These are phyloP conservation scores for Babyrousa celebensis DNA, from an alignment of 2,797 vertebrate genomes.

Conservation along the genomic window DNA sequence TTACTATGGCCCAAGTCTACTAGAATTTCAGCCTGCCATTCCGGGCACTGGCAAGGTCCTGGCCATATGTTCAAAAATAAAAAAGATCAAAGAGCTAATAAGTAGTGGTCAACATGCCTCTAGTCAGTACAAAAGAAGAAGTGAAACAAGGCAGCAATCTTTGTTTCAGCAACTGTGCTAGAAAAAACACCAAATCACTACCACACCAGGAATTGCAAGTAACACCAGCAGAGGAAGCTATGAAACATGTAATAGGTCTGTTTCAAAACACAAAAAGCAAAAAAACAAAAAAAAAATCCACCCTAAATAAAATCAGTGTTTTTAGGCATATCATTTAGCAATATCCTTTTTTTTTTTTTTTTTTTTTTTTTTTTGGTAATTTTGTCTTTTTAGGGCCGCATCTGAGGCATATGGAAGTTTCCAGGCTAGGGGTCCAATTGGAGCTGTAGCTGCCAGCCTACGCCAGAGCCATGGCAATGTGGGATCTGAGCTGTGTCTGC, in stretches of 20 bases:
- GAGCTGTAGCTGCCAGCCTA: no score
- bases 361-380: background rate
- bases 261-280: background rate
- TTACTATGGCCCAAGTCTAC: slow-evolving; percentile 51
- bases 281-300: background rate
- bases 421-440: no score
- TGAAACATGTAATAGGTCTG: background rate
- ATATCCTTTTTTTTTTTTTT: slow-evolving; percentile 26
- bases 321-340: background rate
- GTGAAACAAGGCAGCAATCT: slow-evolving; percentile 52
- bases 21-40: slow-evolving; percentile 70
- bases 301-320: background rate
- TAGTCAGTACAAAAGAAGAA: slow-evolving; percentile 76
- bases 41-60: slow-evolving; percentile 74
- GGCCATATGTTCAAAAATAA: slow-evolving; percentile 85
- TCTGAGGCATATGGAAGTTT: no score
- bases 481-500: no score
- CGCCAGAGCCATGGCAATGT: no score
- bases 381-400: no score
- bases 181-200: slow-evolving; percentile 70
- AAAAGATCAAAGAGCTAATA: slow-evolving; percentile 85
- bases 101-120: slow-evolving; percentile 81
- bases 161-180: slow-evolving; percentile 21
- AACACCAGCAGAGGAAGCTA: background rate
- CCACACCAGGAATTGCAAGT: slow-evolving; percentile 59